Evolutionary conservation across 2,797 vertebrate genomes (phyloP), one percentile per base, ranked within the genome.

Genomic region (Platalea minor): DNA sequence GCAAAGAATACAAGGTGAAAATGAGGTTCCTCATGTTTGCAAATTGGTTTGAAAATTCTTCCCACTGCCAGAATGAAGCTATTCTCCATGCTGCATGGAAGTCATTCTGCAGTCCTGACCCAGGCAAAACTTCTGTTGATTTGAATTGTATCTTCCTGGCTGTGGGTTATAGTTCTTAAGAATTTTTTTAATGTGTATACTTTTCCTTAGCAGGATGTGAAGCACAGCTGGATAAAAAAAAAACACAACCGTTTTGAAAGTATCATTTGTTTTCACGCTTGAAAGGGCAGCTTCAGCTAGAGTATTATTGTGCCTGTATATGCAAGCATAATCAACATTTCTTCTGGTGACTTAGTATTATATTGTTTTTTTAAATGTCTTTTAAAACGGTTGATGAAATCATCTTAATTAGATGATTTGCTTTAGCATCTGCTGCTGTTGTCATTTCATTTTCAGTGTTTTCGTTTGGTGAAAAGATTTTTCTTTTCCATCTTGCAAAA

Each of bases 361-460:
- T 64, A 88, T 46, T 89, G 91, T 68, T 80, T 92, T 95, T 94
- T 85, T 10, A 91, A 97, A 91, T 87, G 46, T 69, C 64, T 92
- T 96, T 94, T 94, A 57, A 92, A 97, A 88, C 0, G 6, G 61
- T 85, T 93, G 88, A 89, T 94, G 82, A 94, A 96, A 92, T 96
- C 18, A 78, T 94, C 89, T 84, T 96, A 94, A 95, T 92, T 95
- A 95, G 70, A 92, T 89, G 29, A 94, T 93, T 89, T 96, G 68
- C 70, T 96, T 94, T 85, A 82, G 83, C 92, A 97, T 93, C 76
- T 96, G 95, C 59, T 93, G 73, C 80, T 93, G 74, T 87, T 93
- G 78, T 85, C 46, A 69, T 90, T 93, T 91, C 11, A 31, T 89
- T 93, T 96, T 85, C 73, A 88, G 65, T 89, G 51, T 81, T 96